Evolutionary conservation across 2,888 invertebrate genomes (phyloP), one percentile per base, ranked within the genome.

Genomic region (Drosophila kanekoi): DNA sequence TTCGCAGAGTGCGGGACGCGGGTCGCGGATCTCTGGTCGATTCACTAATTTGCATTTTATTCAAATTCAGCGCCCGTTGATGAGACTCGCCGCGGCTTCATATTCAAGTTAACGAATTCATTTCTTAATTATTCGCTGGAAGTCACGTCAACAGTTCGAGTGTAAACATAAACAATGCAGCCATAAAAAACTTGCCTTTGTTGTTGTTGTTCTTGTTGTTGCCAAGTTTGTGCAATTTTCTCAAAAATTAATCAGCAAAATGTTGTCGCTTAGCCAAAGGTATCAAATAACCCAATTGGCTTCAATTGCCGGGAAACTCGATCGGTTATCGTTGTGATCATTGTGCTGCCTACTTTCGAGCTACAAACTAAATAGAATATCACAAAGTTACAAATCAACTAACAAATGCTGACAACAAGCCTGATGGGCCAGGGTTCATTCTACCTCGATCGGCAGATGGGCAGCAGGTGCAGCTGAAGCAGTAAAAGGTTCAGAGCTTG

Each of bases 201-300:
- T 38, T 41, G 56, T n/a, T 40, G 13, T 45, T 59, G n/a, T 18
- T 57, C 33, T 11, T 49, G 8, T 3, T 61, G 43, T 41, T 20
- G 35, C 33, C 40, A 49, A 59, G 13, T 14, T 72, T 87, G 72
- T 66, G 85, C 70, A 83, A 87, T 80, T 83, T 62, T 53, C 64
- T 48, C 9, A 40, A 67, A 78, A 82, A 79, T 81, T 64, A 79
- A 85, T 85, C 80, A 87, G 83, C 86, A 73, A 79, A 81, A 73
- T 71, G 76, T 51, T 69, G 43, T 18, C 78, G 68, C 78, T 78
- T 78, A 57, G 40, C 49, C 41, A 11, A 28, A 32, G 13, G 52
- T 61, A 74, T 74, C 75, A 43, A 56, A 69, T 73, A 49, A 52
- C 69, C 35, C 10, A 64, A 64, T 74, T 73, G 52, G 47, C 43